A percentile compares a stretch with the other conserved stretches of the same genome.
These are phyloP conservation scores for Alethe castanea DNA, from an alignment of 2,113 vertebrate genomes.

Conservation along the genomic window DNA sequence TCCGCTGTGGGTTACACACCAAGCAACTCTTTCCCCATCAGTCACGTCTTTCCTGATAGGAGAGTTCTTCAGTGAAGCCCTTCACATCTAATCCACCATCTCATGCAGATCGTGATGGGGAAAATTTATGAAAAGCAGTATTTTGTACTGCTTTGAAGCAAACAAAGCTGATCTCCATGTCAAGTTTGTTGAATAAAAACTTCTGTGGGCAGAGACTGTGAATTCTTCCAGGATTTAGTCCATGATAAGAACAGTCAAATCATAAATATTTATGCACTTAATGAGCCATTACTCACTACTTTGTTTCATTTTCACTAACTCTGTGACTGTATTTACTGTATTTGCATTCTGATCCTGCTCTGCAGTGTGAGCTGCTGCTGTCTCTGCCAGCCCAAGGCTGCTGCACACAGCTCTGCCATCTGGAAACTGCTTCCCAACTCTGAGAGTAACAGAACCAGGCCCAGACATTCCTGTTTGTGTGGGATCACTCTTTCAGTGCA, in stretches of 20 bases:
- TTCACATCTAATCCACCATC: neutral
- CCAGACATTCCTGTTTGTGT: neutral
- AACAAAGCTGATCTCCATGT: neutral
- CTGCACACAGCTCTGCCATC: neutral
- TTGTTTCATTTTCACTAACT: neutral
- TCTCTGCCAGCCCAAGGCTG: neutral
- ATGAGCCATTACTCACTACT: neutral
- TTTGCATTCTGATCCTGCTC: neutral
- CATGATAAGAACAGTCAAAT: neutral
- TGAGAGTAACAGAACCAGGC: neutral
- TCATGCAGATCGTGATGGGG: neutral
- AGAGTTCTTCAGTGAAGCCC: neutral
- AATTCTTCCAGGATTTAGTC: neutral
- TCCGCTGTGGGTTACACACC: constrained; percentile 57
- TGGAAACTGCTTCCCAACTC: neutral
- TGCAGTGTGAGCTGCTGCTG: neutral
- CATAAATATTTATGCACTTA: constrained; percentile 37
- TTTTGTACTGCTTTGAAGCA: constrained; percentile 25
- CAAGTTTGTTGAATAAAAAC: neutral
- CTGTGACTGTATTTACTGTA: neutral
- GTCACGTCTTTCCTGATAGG: constrained; percentile 23
- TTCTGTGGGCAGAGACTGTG: neutral
- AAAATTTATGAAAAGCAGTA: neutral
- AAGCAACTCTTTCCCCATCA: constrained; percentile 35
- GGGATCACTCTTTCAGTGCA: neutral